Base-by-base conservation (phyloP, 2,113 vertebrate genomes). In the Craseonycteris thonglongyai region DNA sequence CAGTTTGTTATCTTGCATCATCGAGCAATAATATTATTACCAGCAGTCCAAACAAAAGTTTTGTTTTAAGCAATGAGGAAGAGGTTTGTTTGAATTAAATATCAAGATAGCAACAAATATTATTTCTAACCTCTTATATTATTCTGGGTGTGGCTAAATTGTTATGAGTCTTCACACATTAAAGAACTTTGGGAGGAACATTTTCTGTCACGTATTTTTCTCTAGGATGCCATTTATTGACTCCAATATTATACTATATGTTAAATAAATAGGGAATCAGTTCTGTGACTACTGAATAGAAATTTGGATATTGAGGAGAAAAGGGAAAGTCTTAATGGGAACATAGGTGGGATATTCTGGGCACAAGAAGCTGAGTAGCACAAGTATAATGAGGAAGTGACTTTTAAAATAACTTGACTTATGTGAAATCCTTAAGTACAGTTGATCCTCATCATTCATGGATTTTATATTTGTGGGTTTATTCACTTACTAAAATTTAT, bases 81-180 rank as follows among this genome's bases (percentile, higher is more conserved):
- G 63, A 83, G 49, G 6, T 15, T 88, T 51, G 11, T 95, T 90
- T 89, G 49, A 94, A 86, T 93, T 90, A 88, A 93, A 72, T 85
- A 42, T 88, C 6, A 72, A 65, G 35, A 61, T 0, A 76, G 47
- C 15, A 65, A 49, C 58, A 74, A 74, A 90, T 42, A 19, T 83
- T 54, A 26, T 71, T 94, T 85, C 33, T 61, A 63, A 79, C 30
- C 13, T 83, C 28, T 15, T 63, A 35, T 38, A 40, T 78, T 35
- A 28, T 87, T 97, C 30, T 92, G 15, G 21, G 28, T 87, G 24
- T 91, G 69, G 87, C n/a, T 59, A 51, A 71, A 72, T 79, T 58
- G 33, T 92, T 69, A 24, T 30, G 30, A 71, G 15, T 65, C 81
- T 87, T 90, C 2, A 71, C 45, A 86, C 30, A 35, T 61, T 65